These are phyloP conservation scores for Lamprotornis superbus DNA, from an alignment of 2,113 vertebrate species.

Conservation along the genomic window DNA sequence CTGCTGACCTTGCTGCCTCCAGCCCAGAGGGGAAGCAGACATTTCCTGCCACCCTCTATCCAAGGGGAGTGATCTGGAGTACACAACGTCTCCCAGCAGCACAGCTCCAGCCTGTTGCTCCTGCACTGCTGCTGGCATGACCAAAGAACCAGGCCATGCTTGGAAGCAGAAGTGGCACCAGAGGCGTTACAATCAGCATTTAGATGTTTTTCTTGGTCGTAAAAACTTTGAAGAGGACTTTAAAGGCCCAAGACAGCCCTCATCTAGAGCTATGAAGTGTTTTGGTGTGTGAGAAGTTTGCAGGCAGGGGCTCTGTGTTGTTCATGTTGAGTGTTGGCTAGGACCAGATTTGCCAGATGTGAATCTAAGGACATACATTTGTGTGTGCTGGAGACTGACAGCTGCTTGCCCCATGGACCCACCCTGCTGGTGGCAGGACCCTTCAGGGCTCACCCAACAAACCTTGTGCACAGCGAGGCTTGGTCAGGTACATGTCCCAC, in stretches of 20 bases:
- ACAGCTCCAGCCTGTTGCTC: not conserved
- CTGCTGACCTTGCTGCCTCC: not conserved
- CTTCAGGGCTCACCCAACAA: not conserved
- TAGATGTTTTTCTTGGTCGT: not conserved
- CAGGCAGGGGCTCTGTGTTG: not conserved
- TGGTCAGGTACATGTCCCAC: not conserved
- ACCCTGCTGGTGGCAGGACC: not conserved
- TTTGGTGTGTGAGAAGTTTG: not conserved
- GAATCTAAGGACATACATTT: not conserved
- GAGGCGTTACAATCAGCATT: not conserved
- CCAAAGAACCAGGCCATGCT: not conserved
- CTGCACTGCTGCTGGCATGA: fast-evolving
- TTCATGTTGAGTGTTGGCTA: not conserved
- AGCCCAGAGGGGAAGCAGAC: not conserved
- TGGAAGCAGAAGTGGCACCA: fast-evolving
- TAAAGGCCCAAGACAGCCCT: not conserved
- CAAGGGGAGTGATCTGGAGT: not conserved
- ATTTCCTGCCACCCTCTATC: not conserved
- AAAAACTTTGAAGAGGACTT: not conserved
- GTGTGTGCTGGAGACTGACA: fast-evolving
- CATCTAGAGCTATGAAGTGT: not conserved
- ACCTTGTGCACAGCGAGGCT: not conserved
- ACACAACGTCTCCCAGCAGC: not conserved
- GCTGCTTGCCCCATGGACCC: not conserved
- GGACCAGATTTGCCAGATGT: not conserved